Evolutionary conservation across 2,113 vertebrate species (phyloP).

Genomic region (Xyrauchen texanus): DNA sequence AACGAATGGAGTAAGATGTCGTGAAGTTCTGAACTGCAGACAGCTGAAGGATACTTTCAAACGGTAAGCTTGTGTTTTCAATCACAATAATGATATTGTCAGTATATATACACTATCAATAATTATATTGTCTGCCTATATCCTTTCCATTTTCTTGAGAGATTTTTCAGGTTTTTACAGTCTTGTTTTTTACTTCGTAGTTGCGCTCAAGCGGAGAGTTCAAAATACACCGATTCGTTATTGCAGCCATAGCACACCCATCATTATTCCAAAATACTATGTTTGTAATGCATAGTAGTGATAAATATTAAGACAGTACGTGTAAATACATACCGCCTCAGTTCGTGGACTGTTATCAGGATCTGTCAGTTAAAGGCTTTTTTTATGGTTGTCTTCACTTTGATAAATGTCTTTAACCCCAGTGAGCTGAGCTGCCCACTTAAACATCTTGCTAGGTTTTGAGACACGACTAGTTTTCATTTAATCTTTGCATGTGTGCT

Average conservation of each 20-base stretch:
- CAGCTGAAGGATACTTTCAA: slow-evolving; percentile 49
- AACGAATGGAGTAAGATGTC: slow-evolving; percentile 51
- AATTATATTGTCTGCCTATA: neutral
- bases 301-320: neutral
- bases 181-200: too few species aligned
- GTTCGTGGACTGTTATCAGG: neutral
- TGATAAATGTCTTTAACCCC: too few species aligned
- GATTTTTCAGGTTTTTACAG: neutral
- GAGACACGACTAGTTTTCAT: neutral
- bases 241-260: neutral
- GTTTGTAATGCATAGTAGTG: neutral
- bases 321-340: too few species aligned
- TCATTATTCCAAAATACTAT: neutral
- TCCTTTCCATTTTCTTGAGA: neutral
- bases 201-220: neutral
- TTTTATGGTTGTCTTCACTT: neutral
- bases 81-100: neutral
- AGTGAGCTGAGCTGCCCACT: too few species aligned
- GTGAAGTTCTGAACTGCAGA: slow-evolving; percentile 51
- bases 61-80: slow-evolving; percentile 48
- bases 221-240: neutral
- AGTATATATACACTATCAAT: too few species aligned
- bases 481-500: neutral
- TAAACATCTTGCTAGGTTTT: neutral
- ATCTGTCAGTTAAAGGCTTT: neutral